These are phyloP conservation scores for Forbesichthys papilliferus DNA, from an alignment of 2,113 vertebrate species.

Conservation along the genomic window DNA sequence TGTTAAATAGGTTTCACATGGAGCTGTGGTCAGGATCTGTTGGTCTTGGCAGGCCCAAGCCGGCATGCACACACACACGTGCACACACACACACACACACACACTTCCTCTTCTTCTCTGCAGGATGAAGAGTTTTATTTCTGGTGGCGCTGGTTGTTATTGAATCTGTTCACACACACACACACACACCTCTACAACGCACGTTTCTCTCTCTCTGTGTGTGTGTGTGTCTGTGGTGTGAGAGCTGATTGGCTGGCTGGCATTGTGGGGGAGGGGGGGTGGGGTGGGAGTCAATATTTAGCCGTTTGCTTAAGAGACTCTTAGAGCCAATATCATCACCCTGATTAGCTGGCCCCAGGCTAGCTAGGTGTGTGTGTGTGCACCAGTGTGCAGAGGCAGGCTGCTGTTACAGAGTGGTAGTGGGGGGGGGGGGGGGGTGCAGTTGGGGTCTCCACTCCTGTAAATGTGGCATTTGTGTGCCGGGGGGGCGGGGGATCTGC, in stretches of 20 bases:
- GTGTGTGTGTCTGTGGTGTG: neutral
- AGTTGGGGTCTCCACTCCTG: slow-evolving; percentile 25
- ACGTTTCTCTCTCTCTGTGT: neutral
- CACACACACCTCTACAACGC: neutral
- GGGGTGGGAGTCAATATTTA: slow-evolving; percentile 77
- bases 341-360: slow-evolving; percentile 53
- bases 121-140: slow-evolving; percentile 88
- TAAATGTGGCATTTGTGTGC: slow-evolving; percentile 70
- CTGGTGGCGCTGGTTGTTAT: slow-evolving; percentile 84
- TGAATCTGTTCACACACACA: slow-evolving; percentile 84
- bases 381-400: neutral
- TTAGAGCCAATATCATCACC: slow-evolving; percentile 78
- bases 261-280: slow-evolving; percentile 36
- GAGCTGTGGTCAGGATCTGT: slow-evolving; percentile 86
- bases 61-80: slow-evolving; percentile 30
- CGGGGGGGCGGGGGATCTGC: slow-evolving; percentile 1
- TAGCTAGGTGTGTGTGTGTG: neutral
- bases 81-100: slow-evolving; percentile 54
- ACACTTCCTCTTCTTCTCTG: slow-evolving; percentile 86
- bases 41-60: slow-evolving; percentile 84
- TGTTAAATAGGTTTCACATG: slow-evolving; percentile 90
- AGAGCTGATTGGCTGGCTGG: neutral
- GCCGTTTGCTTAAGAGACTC: slow-evolving; percentile 81
- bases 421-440: neutral
- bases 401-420: neutral